Conservation (phyloP, 2,113 vertebrate species). For the Arenaria interpres region DNA sequence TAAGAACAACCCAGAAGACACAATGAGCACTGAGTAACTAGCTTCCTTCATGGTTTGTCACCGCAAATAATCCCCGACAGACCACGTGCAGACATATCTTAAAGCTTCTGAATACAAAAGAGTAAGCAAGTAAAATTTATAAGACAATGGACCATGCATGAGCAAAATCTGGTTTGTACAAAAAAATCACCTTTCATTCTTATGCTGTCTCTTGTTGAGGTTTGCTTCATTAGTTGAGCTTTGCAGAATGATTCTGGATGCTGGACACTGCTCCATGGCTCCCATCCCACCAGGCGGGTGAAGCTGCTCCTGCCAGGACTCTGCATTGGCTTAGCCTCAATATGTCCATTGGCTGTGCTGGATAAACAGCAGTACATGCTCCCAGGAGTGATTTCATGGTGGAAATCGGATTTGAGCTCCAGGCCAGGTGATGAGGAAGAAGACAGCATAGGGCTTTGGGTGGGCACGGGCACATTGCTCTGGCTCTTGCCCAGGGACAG, state of each 20-base stretch:
- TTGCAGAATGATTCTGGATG: background rate
- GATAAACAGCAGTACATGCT: background rate
- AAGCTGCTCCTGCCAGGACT: background rate
- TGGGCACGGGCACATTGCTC: fast-evolving
- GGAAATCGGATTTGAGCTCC: background rate
- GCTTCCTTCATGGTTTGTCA: background rate
- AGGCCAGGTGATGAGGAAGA: background rate
- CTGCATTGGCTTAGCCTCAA: fast-evolving
- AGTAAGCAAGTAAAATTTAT: fast-evolving
- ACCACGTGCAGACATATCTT: fast-evolving
- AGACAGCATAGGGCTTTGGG: fast-evolving
- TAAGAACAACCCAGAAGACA: background rate
- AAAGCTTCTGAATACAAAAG: background rate
- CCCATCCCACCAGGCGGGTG: background rate
- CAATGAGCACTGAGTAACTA: background rate
- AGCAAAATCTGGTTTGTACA: background rate
- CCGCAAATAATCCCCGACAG: background rate
- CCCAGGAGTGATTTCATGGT: background rate
- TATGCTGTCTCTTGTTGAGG: background rate
- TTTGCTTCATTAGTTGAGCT: background rate
- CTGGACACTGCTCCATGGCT: fast-evolving
- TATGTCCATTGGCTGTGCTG: fast-evolving
- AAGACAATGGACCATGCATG: background rate
- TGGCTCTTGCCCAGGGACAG: background rate
- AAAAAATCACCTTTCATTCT: background rate